Evolutionary conservation across 2,797 vertebrate species (phyloP).

Genomic region (Pangasius krempfi): DNA sequence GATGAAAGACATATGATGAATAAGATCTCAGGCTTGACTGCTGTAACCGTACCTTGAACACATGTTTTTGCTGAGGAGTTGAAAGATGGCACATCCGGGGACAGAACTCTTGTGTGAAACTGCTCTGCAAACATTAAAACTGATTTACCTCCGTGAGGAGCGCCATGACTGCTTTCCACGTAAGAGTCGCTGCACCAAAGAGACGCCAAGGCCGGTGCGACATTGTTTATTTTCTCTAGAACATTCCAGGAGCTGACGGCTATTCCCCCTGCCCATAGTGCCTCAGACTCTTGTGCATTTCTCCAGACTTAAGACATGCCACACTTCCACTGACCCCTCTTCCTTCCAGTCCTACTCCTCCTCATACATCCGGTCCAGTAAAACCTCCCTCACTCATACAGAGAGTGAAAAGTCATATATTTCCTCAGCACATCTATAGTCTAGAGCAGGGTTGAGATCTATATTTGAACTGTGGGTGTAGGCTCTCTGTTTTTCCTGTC

Average conservation of each 20-base stretch:
- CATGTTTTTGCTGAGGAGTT: slow-evolving; percentile 80
- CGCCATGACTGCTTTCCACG: slow-evolving; percentile 64
- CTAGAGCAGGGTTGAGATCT: neutral
- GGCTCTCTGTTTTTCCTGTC: slow-evolving; percentile 20
- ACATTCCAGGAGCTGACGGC: slow-evolving; percentile 76
- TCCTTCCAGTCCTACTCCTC: slow-evolving; percentile 2
- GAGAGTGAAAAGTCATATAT: neutral
- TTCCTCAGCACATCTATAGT: slow-evolving; percentile 17
- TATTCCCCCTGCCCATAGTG: slow-evolving; percentile 69
- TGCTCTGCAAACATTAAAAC: slow-evolving; percentile 68
- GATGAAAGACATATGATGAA: slow-evolving; percentile 73
- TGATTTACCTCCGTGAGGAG: slow-evolving; percentile 71
- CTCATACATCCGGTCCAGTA: slow-evolving; percentile 7
- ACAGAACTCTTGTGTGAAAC: slow-evolving; percentile 70
- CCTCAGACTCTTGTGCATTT: slow-evolving; percentile 62
- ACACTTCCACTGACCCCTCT: slow-evolving; percentile 18
- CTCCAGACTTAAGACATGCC: slow-evolving; percentile 69
- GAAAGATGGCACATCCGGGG: slow-evolving; percentile 77
- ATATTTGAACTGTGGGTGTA: slow-evolving; percentile 17
- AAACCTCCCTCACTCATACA: neutral
- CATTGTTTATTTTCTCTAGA: slow-evolving; percentile 78
- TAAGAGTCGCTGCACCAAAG: slow-evolving; percentile 53
- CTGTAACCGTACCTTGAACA: slow-evolving; percentile 75
- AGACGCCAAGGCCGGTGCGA: slow-evolving; percentile 60
- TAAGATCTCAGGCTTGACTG: slow-evolving; percentile 51